Conservation (phyloP, 2,888 invertebrate species). For the Diabrotica balteata region DNA sequence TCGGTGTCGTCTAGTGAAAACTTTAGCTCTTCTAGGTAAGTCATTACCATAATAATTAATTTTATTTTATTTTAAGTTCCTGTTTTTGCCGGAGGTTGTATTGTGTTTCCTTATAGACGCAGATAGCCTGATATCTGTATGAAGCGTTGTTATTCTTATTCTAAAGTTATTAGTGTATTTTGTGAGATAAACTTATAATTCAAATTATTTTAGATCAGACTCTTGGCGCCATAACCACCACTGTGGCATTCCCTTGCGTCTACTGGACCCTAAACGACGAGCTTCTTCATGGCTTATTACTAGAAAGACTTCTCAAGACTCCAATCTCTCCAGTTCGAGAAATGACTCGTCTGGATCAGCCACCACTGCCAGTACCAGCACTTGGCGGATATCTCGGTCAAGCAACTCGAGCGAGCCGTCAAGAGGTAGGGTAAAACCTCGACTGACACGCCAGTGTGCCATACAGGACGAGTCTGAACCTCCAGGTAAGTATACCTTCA, state of each 20-base stretch:
- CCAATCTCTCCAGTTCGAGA: constrained; percentile 86
- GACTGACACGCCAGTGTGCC: constrained; percentile 81
- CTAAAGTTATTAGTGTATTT: no score
- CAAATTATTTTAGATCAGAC: constrained; percentile 68
- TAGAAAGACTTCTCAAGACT: constrained; percentile 91
- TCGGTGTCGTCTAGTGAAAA: constrained; percentile 89
- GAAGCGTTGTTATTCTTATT: no score
- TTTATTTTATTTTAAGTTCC: not conserved
- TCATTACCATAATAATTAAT: not conserved
- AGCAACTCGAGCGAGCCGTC: constrained; percentile 72
- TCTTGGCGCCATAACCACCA: constrained; percentile 81
- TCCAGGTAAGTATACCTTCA: constrained; percentile 50
- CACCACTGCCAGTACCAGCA: constrained; percentile 88
- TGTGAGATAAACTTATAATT: no score
- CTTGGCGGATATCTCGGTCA: constrained; percentile 87
- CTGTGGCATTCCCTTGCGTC: constrained; percentile 78
- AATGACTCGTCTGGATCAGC: constrained; percentile 91
- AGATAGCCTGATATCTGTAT: no score
- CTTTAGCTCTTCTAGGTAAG: constrained; percentile 75
- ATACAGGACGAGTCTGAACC: constrained; percentile 77
- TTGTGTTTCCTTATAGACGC: no score
- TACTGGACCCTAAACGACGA: constrained; percentile 78
- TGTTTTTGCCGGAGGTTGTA: no score
- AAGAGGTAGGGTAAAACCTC: constrained; percentile 60
- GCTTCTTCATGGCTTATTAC: constrained; percentile 90